These are phyloP conservation scores for Clistopyga incitator DNA, from an alignment of 2,888 invertebrate genomes.

Conservation along the genomic window DNA sequence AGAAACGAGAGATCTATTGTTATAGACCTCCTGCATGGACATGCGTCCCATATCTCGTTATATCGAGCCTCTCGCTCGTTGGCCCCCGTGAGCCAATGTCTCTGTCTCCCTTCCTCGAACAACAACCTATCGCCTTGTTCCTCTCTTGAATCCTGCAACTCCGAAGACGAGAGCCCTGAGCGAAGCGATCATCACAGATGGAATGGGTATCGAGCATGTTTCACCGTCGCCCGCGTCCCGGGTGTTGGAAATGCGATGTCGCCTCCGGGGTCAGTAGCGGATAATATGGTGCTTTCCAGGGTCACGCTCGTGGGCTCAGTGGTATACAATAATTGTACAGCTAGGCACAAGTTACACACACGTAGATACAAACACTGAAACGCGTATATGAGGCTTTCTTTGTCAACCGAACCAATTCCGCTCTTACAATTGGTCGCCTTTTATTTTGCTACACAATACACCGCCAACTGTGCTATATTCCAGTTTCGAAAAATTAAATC, in stretches of 20 bases:
- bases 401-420: not conserved
- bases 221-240: slow-evolving; percentile 58
- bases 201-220: slow-evolving; percentile 67
- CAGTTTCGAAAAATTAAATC: too few relatives aligned
- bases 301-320: slow-evolving; percentile 61
- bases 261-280: slow-evolving; percentile 67
- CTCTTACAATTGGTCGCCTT: too few relatives aligned
- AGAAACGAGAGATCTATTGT: slow-evolving; percentile 64
- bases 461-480: too few relatives aligned
- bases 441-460: not conserved
- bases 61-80: slow-evolving; percentile 18
- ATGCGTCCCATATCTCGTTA: slow-evolving; percentile 19
- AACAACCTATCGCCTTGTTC: slow-evolving; percentile 43
- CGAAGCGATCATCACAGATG: slow-evolving; percentile 62
- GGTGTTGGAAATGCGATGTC: slow-evolving; percentile 72
- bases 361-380: not conserved
- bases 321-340: slow-evolving; percentile 51
- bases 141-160: slow-evolving; percentile 22
- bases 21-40: slow-evolving; percentile 60
- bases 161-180: slow-evolving; percentile 16
- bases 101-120: slow-evolving; percentile 12
- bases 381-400: not conserved
- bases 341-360: slow-evolving; percentile 38
- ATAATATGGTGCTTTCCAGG: slow-evolving; percentile 70
- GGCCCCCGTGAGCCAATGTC: slow-evolving; percentile 22